Evolutionary conservation across 2,888 invertebrate genomes (phyloP).

Genomic region (Melinaea menophilus): DNA sequence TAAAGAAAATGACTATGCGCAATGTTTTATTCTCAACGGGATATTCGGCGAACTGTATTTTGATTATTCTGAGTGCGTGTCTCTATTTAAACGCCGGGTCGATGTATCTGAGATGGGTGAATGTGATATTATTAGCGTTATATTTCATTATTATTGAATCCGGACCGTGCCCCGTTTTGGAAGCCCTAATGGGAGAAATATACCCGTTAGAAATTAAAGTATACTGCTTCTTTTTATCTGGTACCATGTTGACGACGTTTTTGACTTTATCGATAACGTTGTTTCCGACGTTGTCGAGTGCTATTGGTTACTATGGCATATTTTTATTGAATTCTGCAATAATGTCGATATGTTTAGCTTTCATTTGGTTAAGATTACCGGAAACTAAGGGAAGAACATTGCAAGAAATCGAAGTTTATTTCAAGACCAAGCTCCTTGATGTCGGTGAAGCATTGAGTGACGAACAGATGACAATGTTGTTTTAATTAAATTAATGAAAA

Average conservation of each 20-base stretch:
- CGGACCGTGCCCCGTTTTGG: conserved; percentile 37
- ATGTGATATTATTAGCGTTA: conserved; percentile 30
- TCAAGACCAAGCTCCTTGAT: conserved; percentile 31
- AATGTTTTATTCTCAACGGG: conserved; percentile 26
- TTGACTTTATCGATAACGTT: conserved; percentile 33
- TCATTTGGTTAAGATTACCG: conserved; percentile 37
- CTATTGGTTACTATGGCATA: conserved; percentile 37
- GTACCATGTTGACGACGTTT: conserved; percentile 28
- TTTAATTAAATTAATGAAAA: not conserved
- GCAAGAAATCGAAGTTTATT: conserved; percentile 40
- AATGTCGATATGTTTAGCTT: conserved; percentile 30
- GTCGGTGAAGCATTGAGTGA: conserved; percentile 9
- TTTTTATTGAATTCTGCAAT: conserved; percentile 35
- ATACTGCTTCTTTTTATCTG: conserved; percentile 30
- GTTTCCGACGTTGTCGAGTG: conserved; percentile 30
- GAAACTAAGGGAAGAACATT: conserved; percentile 34
- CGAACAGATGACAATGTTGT: conserved; percentile 15
- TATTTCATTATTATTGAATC: conserved; percentile 35
- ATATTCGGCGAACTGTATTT: conserved; percentile 17
- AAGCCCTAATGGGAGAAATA: conserved; percentile 37
- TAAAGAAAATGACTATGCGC: conserved; percentile 26
- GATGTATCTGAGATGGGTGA: conserved; percentile 21
- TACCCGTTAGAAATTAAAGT: conserved; percentile 39
- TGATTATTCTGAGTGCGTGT: conserved; percentile 23
- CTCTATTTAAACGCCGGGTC: conserved; percentile 25